A percentile compares a stretch with the other conserved stretches of the same genome.
Conservation (phyloP, 2,888 invertebrate genomes). For the Synanthedon formicaeformis region DNA sequence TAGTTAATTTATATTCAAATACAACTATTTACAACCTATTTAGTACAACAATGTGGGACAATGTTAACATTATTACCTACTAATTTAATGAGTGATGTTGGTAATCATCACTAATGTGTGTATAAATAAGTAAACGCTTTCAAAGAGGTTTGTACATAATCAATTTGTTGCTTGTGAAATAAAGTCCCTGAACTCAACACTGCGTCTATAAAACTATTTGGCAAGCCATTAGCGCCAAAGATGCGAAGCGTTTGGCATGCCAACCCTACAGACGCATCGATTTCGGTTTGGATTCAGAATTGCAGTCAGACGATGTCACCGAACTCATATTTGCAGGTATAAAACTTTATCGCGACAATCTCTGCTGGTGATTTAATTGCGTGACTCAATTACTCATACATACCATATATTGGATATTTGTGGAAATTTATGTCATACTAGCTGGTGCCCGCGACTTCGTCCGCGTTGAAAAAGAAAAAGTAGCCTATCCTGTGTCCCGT, state of each 20-base stretch:
- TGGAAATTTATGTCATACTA: too few relatives aligned
- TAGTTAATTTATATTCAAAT: too few relatives aligned
- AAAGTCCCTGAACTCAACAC: slow-evolving; percentile 28
- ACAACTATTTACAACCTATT: too few relatives aligned
- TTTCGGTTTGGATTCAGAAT: slow-evolving; percentile 10
- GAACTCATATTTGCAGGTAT: slow-evolving; percentile 3
- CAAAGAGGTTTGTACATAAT: too few relatives aligned
- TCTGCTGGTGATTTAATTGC: background rate
- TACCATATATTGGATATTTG: too few relatives aligned
- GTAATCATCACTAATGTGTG: too few relatives aligned
- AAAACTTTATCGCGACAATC: background rate
- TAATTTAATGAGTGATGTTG: too few relatives aligned
- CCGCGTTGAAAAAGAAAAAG: too few relatives aligned
- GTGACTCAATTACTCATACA: too few relatives aligned
- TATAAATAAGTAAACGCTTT: too few relatives aligned
- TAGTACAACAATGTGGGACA: background rate
- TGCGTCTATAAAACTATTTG: slow-evolving; percentile 20
- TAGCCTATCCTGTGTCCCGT: too few relatives aligned
- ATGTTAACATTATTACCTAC: background rate
- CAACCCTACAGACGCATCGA: slow-evolving; percentile 10
- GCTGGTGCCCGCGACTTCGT: too few relatives aligned
- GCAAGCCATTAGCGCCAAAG: slow-evolving; percentile 26
- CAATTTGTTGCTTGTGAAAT: slow-evolving; percentile 14
- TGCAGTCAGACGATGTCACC: slow-evolving; percentile 6
- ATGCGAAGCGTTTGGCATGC: slow-evolving; percentile 9